Percentiles rank a stretch among this genome's conserved stretches.
Conservation (phyloP, 1,140 invertebrate genomes). For the Brachionus plicatilis region DNA sequence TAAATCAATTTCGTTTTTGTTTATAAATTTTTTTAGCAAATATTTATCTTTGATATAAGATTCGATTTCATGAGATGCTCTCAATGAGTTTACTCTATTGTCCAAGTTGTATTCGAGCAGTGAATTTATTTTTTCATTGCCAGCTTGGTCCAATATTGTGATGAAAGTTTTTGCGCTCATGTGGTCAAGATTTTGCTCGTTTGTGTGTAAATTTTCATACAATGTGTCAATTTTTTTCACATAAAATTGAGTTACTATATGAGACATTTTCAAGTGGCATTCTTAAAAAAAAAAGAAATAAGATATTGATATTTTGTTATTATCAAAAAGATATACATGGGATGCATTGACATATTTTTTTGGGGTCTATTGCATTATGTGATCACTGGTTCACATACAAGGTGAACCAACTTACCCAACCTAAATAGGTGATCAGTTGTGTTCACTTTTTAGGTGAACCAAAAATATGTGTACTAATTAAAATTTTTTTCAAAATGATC, state of each 20-base stretch:
- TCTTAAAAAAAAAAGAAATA: background rate
- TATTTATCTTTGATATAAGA: slow-evolving; percentile 12
- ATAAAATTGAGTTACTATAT: background rate
- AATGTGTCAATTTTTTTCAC: background rate
- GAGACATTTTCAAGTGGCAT: background rate
- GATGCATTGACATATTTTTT: too few relatives aligned
- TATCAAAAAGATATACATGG: too few relatives aligned
- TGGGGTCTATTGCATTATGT: too few relatives aligned
- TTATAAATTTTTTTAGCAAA: background rate
- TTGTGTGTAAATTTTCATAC: background rate
- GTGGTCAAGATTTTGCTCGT: background rate
- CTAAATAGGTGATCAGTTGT: too few relatives aligned
- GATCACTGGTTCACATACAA: too few relatives aligned
- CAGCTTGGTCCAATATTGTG: background rate
- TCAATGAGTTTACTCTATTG: background rate
- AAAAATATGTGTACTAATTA: too few relatives aligned
- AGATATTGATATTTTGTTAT: background rate
- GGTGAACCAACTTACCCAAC: too few relatives aligned
- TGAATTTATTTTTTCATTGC: slow-evolving; percentile 35
- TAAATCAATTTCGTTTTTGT: background rate
- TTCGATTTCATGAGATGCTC: background rate
- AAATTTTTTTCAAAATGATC: too few relatives aligned
- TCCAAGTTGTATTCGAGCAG: slow-evolving; percentile 18
- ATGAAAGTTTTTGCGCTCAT: background rate
- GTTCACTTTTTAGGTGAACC: too few relatives aligned